phyloP scores from a whole-genome alignment of 2,113 vertebrate species.

The Opisthocomus hoazin region DNA sequence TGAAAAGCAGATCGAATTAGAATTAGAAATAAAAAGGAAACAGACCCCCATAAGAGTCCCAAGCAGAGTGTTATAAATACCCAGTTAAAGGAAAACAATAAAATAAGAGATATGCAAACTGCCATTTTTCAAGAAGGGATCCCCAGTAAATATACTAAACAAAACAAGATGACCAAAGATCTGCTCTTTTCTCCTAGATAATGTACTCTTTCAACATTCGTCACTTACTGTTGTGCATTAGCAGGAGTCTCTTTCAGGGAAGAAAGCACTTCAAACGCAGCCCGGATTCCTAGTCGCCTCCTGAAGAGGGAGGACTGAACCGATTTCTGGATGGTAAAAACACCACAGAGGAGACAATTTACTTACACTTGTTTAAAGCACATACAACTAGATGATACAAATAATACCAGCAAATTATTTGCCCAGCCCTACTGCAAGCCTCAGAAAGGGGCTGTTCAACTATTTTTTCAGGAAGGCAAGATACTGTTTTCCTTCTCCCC shows the following conservation, averaged over 20 bases:
- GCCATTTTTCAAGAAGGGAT: neutral
- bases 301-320: slow-evolving; percentile 90
- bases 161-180: neutral
- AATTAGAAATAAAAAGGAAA: neutral
- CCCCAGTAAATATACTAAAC: neutral
- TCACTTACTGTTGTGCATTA: slow-evolving; percentile 48
- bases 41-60: neutral
- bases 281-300: slow-evolving; percentile 86
- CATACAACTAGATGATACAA: neutral
- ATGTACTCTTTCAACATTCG: neutral
- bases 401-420: neutral
- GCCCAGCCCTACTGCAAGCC: neutral
- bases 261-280: slow-evolving; percentile 88
- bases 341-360: neutral
- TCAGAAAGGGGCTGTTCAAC: neutral
- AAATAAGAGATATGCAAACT: neutral
- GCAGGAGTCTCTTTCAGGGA: neutral
- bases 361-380: neutral
- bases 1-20: neutral
- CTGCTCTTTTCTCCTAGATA: neutral
- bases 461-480: neutral
- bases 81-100: neutral
- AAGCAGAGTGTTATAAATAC: neutral
- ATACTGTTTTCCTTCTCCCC: neutral
- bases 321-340: slow-evolving; percentile 79